Evolutionary conservation across 64 coral and sea anemone species (phyloP).

Genomic region (Montipora sp.): DNA sequence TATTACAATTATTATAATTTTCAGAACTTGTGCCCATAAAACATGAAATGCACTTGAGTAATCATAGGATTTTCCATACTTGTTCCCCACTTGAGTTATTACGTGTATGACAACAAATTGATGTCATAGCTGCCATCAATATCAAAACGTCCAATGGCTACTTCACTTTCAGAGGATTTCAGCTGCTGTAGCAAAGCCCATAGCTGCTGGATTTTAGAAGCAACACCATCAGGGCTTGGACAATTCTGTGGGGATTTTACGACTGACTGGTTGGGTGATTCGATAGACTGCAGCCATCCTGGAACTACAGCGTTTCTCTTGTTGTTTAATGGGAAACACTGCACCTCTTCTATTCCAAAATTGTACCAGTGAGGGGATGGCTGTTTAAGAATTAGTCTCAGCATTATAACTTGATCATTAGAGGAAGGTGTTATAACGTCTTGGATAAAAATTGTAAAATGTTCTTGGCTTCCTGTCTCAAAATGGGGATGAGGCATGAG

Average conservation of each 20-base stretch:
- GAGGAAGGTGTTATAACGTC: neutral
- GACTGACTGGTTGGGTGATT: neutral
- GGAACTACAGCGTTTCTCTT: neutral
- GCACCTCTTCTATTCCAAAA: constrained; percentile 85
- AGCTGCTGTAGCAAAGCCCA: constrained; percentile 83
- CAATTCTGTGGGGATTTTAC: constrained; percentile 14
- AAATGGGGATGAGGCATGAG: constrained; percentile 87
- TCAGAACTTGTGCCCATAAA: too few species aligned
- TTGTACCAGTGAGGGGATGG: constrained; percentile 86
- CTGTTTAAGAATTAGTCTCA: constrained; percentile 82
- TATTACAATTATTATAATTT: too few species aligned
- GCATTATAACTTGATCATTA: constrained; percentile 57
- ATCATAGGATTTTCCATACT: too few species aligned
- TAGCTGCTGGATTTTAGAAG: constrained; percentile 74
- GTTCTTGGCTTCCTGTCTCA: constrained; percentile 82
- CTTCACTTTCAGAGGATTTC: constrained; percentile 39
- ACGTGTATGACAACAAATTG: constrained; percentile 80
- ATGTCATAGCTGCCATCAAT: constrained; percentile 80
- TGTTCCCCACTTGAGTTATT: neutral
- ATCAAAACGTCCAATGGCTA: constrained; percentile 83
- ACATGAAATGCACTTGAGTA: too few species aligned
- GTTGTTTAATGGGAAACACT: constrained; percentile 14
- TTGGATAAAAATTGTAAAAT: constrained; percentile 21
- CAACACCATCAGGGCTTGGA: constrained; percentile 64
- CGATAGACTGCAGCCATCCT: neutral